Base-by-base conservation (phyloP, 2,888 invertebrate species). In the Cerceris rybyensis region DNA sequence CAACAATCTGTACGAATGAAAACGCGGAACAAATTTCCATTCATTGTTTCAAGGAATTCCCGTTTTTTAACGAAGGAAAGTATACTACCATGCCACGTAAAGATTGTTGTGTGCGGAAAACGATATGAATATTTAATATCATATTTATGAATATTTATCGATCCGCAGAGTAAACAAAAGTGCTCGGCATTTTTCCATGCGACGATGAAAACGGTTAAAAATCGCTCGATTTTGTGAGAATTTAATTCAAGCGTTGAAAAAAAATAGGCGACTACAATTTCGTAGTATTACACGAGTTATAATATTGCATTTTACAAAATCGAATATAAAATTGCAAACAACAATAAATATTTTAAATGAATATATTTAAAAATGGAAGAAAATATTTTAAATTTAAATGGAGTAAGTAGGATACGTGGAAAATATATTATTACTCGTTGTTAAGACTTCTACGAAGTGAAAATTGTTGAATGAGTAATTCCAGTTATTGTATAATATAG, bases 181-280 rank as follows among this genome's bases (percentile, higher is more conserved):
- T n/a, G n/a, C 50, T 50, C 5, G 50, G 7, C 11, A 50, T 9
- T 50, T 50, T n/a, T n/a, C 50, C 13, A 28, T 2, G 28, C 28
- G 28, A 28, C 28, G 28, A 28, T 28, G 28, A 28, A 28, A 50
- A 9, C 6, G 17, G 11, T 43, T 7, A 39, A 13, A 49, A 57
- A 16, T 46, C 9, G 13, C 6, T 4, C 43, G 11, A 66, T 49
- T 49, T 28, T 39, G 5, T 7, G 11, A 46, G 11, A 11, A 46
- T 13, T n/a, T 50, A 11, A 0, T 1, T n/a, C 1, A 9, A 6
- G 50, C 9, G 11, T 11, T n/a, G 50, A 58, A 46, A 50, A 65
- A 61, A 76, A 76, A 63, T 78, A 71, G 78, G 78, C 78, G 78
- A 28, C 28, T 28, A 28, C 4, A 28, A 28, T 28, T 28, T 28